These are phyloP conservation scores for Chelidonichthys spinosus DNA, from an alignment of 2,797 vertebrate species.

Conservation along the genomic window DNA sequence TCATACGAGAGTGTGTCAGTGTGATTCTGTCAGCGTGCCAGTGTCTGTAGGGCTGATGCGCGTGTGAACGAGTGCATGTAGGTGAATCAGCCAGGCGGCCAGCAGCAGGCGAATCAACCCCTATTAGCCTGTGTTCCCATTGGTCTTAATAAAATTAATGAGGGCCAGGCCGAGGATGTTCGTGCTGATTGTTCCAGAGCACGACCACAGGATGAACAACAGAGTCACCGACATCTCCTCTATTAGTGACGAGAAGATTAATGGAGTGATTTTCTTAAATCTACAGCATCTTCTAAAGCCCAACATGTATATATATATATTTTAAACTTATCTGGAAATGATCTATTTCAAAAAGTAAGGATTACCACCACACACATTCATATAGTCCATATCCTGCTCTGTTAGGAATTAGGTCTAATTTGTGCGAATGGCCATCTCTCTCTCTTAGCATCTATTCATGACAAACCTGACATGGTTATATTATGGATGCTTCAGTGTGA, in stretches of 20 bases:
- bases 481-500: not conserved
- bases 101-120: slow-evolving; percentile 74
- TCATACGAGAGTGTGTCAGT: slow-evolving; percentile 30
- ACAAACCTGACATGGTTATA: not conserved
- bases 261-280: slow-evolving; percentile 2
- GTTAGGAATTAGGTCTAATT: slow-evolving; percentile 23
- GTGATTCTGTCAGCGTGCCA: slow-evolving; percentile 8
- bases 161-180: slow-evolving; percentile 53
- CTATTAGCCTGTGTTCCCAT: slow-evolving; percentile 72
- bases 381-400: not conserved
- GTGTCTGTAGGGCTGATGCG: slow-evolving; percentile 21
- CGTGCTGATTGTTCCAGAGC: slow-evolving; percentile 50
- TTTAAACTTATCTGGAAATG: slow-evolving; percentile 8
- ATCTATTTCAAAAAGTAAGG: slow-evolving; percentile 1
- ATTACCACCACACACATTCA: slow-evolving; percentile 10
- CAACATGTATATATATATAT: not conserved
- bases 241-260: slow-evolving; percentile 3
- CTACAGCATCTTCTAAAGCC: not conserved
- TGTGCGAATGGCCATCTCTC: not conserved
- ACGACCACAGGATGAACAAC: slow-evolving; percentile 35
- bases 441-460: slow-evolving; percentile 3
- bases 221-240: slow-evolving; percentile 12
- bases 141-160: slow-evolving; percentile 79
- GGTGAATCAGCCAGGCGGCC: slow-evolving; percentile 56
- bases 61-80: slow-evolving; percentile 30